A percentile compares a stretch with the other conserved stretches of the same genome.
phyloP scores from a whole-genome alignment of 2,797 vertebrate genomes.

The Lutjanus campechanus region DNA sequence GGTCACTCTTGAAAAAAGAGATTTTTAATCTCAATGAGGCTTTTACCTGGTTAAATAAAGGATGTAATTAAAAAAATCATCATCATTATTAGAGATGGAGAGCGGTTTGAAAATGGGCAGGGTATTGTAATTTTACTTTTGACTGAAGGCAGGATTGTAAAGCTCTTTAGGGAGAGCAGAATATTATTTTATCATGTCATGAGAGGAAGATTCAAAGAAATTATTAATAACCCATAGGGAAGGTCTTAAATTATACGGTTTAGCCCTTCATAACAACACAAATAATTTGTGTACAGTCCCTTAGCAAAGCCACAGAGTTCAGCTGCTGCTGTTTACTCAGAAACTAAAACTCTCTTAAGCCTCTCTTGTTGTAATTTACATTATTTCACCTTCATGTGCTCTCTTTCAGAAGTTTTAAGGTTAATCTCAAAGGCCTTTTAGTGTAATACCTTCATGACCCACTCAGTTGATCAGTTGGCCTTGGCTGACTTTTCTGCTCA shows the following conservation, averaged over 20 bases:
- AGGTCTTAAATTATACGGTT: too few species aligned
- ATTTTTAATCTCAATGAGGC: too few species aligned
- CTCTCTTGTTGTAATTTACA: constrained; percentile 39
- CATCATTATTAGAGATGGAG: not conserved
- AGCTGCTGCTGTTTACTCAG: not conserved
- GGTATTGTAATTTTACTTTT: not conserved
- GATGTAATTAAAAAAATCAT: too few species aligned
- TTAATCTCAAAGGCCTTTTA: constrained; percentile 66
- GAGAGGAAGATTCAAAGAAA: not conserved
- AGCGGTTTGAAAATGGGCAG: not conserved
- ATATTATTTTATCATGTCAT: not conserved
- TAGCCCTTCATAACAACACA: too few species aligned
- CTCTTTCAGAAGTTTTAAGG: constrained; percentile 44
- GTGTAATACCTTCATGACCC: constrained; percentile 67
- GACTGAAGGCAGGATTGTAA: not conserved
- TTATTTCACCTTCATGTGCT: constrained; percentile 39
- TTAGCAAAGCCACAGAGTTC: constrained; percentile 7
- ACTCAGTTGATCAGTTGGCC: constrained; percentile 69
- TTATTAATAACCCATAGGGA: not conserved
- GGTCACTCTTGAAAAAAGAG: too few species aligned
- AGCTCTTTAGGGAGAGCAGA: not conserved
- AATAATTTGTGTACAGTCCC: not conserved
- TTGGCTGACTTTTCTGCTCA: constrained; percentile 32
- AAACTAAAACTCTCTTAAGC: constrained; percentile 26
- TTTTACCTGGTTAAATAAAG: too few species aligned